Percentiles rank a stretch among this genome's conserved stretches.
Conservation (phyloP, 2,797 vertebrate genomes). For the Micropoecilia bifurca region DNA sequence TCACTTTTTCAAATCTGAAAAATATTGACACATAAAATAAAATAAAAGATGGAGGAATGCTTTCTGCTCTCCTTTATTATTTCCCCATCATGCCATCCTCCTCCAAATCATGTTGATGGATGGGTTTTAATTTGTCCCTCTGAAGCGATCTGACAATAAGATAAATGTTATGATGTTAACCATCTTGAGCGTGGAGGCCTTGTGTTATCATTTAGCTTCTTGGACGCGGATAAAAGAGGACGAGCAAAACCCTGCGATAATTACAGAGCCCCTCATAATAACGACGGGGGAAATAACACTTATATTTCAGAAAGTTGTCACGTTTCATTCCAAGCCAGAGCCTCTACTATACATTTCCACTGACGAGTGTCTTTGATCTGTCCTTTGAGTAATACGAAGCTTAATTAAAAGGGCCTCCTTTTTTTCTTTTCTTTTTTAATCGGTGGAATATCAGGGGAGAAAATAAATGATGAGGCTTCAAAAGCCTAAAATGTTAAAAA, state of each 20-base stretch:
- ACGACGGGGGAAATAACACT: slow-evolving; percentile 61
- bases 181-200: slow-evolving; percentile 46
- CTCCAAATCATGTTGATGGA: slow-evolving; percentile 43
- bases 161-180: slow-evolving; percentile 36
- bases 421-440: slow-evolving; percentile 12
- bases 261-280: slow-evolving; percentile 63
- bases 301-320: slow-evolving; percentile 67
- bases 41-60: neutral
- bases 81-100: slow-evolving; percentile 37
- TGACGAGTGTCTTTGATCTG: slow-evolving; percentile 65
- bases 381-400: slow-evolving; percentile 57
- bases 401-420: slow-evolving; percentile 51
- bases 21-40: neutral
- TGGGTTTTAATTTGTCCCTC: slow-evolving; percentile 52
- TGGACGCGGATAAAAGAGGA: slow-evolving; percentile 73
- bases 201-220: slow-evolving; percentile 68
- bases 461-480: slow-evolving; percentile 20
- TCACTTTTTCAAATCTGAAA: neutral
- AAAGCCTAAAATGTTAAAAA: slow-evolving; percentile 38
- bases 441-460: slow-evolving; percentile 40
- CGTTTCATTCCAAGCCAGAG: slow-evolving; percentile 62
- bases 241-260: slow-evolving; percentile 53
- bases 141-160: slow-evolving; percentile 23
- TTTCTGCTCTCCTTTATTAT: slow-evolving; percentile 26
- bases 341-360: slow-evolving; percentile 60